Evolutionary conservation across 2,797 vertebrate species (phyloP).

Genomic region (Buphagus erythrorhynchus): DNA sequence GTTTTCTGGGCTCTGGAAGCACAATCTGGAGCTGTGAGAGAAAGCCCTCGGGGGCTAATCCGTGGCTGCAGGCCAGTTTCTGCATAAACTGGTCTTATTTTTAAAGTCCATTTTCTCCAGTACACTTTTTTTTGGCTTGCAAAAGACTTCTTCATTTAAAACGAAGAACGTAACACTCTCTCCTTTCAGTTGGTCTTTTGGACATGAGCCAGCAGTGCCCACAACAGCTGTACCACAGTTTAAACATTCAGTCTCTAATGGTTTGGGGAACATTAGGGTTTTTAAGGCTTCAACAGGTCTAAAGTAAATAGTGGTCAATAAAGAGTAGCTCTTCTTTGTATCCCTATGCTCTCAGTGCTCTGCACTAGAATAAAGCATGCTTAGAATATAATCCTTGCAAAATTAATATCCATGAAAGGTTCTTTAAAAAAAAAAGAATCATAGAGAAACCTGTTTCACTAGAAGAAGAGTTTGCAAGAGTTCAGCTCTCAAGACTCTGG

Average conservation of each 20-base stretch:
- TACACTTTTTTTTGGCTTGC: constrained; percentile 67
- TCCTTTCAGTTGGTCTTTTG: constrained; percentile 72
- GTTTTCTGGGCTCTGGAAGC: background rate
- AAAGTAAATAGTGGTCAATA: constrained; percentile 70
- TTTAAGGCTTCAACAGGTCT: constrained; percentile 70
- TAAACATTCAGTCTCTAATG: constrained; percentile 73
- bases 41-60: constrained; percentile 53
- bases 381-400: constrained; percentile 29
- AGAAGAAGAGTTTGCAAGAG: background rate
- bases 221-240: constrained; percentile 77
- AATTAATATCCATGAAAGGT: constrained; percentile 22
- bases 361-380: constrained; percentile 32
- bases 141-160: constrained; percentile 79
- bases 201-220: constrained; percentile 66
- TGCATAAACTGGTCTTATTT: constrained; percentile 74
- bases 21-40: constrained; percentile 66
- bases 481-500: background rate
- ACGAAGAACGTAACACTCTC: constrained; percentile 72
- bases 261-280: constrained; percentile 73
- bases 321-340: constrained; percentile 66
- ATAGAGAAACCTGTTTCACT: background rate
- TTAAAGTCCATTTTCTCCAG: constrained; percentile 67
- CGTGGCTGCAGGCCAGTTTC: constrained; percentile 69
- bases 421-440: background rate
- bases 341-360: background rate